A percentile compares a stretch with the other conserved stretches of the same genome.
Conservation (phyloP, 23 tunicate species). For the Oikopleura dioica region DNA sequence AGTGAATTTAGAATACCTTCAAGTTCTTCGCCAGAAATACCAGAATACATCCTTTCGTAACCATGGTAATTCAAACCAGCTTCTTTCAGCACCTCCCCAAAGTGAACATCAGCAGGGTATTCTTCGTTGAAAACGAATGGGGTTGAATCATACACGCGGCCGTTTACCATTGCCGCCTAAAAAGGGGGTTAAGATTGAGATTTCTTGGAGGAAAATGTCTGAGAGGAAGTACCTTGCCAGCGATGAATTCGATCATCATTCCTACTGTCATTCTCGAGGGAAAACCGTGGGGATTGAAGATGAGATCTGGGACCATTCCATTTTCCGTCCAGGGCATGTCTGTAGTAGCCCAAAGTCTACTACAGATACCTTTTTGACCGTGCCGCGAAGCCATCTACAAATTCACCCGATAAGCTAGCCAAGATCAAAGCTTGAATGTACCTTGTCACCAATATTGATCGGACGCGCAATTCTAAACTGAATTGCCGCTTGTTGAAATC, state of each 20-base stretch:
- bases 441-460: slow-evolving; percentile 9
- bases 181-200: not conserved
- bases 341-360: slow-evolving; percentile 54
- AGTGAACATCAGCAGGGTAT: slow-evolving; percentile 51
- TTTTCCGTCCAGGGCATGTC: slow-evolving; percentile 67
- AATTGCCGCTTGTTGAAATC: not conserved
- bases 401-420: not conserved
- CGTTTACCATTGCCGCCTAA: not conserved
- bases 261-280: slow-evolving; percentile 99
- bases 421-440: not conserved
- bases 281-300: slow-evolving; percentile 99
- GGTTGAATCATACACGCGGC: slow-evolving; percentile 71
- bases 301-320: slow-evolving; percentile 82
- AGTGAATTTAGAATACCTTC: slow-evolving; percentile 21
- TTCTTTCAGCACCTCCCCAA: slow-evolving; percentile 34
- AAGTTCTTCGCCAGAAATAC: slow-evolving; percentile 54
- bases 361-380: slow-evolving; percentile 93
- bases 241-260: slow-evolving; percentile 97
- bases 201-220: slow-evolving; percentile 18
- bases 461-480: slow-evolving; percentile 12
- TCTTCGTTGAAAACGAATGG: slow-evolving; percentile 67
- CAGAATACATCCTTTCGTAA: slow-evolving; percentile 60
- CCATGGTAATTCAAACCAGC: slow-evolving; percentile 90
- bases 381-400: slow-evolving; percentile 28
- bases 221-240: slow-evolving; percentile 68